Evolutionary conservation across 2,113 vertebrate genomes (phyloP).

Genomic region (Lasiurus borealis): DNA sequence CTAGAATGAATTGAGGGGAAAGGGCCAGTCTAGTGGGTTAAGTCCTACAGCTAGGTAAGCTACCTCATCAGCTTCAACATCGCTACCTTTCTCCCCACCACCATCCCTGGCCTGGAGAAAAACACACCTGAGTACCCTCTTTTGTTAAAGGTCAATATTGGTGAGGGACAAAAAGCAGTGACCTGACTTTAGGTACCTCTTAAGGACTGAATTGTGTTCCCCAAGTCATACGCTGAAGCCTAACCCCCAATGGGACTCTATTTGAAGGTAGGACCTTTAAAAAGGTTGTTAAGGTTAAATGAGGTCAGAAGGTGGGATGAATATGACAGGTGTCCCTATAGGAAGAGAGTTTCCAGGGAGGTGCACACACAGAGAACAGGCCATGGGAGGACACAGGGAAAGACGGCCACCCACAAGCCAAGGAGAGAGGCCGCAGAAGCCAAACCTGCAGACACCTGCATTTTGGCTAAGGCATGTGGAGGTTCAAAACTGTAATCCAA

Average conservation of each 20-base stretch:
- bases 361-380: neutral
- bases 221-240: neutral
- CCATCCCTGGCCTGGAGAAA: neutral
- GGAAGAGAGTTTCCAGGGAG: neutral
- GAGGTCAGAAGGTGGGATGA: neutral
- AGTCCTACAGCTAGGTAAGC: neutral
- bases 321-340: neutral
- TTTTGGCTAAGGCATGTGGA: neutral
- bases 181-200: neutral
- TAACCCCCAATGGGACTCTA: neutral
- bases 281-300: slow-evolving; percentile 32
- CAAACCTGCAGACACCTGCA: neutral
- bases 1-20: neutral
- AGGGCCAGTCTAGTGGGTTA: neutral
- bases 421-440: neutral
- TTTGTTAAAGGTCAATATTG: neutral
- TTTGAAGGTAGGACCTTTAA: slow-evolving; percentile 6
- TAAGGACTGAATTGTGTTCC: neutral
- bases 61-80: neutral
- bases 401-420: neutral
- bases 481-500: neutral
- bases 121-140: neutral
- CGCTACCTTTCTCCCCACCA: too few species aligned
- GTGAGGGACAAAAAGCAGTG: neutral
- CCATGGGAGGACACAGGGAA: neutral